A percentile compares a stretch with the other conserved stretches of the same genome.
These are phyloP conservation scores for Nannobrachium achirus DNA, from an alignment of 2,113 vertebrate genomes.

Conservation along the genomic window DNA sequence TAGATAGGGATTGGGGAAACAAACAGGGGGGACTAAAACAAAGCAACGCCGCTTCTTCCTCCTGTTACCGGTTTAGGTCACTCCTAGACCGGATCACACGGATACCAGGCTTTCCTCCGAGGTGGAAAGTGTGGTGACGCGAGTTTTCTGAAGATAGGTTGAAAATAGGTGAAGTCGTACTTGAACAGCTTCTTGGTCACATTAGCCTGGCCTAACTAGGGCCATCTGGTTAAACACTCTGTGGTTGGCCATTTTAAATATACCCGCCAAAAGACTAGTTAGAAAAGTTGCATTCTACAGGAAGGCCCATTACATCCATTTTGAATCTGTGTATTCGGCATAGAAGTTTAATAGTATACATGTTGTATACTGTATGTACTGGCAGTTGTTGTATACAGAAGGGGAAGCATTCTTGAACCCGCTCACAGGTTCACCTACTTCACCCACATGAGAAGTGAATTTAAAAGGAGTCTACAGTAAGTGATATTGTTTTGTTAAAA, in stretches of 20 bases:
- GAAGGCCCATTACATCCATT: conserved; percentile 38
- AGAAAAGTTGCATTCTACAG: background rate
- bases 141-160: no score
- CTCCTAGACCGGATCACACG: no score
- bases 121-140: no score
- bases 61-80: no score
- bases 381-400: conserved; percentile 3
- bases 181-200: no score
- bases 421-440: conserved; percentile 15
- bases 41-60: no score
- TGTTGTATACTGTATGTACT: conserved; percentile 42
- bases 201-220: background rate
- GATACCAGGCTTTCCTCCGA: no score
- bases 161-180: no score
- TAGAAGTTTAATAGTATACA: conserved; percentile 63
- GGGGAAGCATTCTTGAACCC: conserved; percentile 28
- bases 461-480: no score
- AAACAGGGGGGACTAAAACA: no score
- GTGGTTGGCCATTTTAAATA: background rate
- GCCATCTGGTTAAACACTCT: background rate
- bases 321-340: conserved; percentile 40
- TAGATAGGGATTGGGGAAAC: no score
- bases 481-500: no score
- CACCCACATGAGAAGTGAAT: conserved; percentile 11
- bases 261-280: background rate